phyloP scores from a whole-genome alignment of 2,888 invertebrate genomes.

The Alloplasta piceator region DNA sequence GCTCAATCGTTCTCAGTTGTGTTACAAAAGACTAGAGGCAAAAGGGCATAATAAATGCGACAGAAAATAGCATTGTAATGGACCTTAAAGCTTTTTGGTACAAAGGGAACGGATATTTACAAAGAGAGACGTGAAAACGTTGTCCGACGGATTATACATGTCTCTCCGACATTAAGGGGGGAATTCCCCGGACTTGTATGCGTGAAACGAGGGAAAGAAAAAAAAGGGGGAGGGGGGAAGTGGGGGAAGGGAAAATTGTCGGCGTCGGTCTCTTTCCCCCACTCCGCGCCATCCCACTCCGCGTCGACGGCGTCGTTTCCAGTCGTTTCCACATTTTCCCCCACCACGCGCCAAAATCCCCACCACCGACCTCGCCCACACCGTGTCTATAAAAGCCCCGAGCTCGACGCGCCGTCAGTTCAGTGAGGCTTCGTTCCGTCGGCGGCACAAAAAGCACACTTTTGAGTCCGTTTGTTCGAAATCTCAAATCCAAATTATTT shows the following conservation, averaged over 20 bases:
- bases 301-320: conserved; percentile 22
- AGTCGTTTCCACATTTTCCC: background rate
- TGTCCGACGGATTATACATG: too few relatives aligned
- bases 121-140: too few relatives aligned
- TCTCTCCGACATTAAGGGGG: too few relatives aligned
- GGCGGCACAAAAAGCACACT: conserved; percentile 1
- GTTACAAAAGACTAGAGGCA: background rate
- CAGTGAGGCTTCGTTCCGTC: conserved; percentile 68
- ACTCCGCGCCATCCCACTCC: background rate
- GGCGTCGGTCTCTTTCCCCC: conserved; percentile 51
- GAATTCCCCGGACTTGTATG: too few relatives aligned
- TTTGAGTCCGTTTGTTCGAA: background rate
- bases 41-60: too few relatives aligned
- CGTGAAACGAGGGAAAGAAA: too few relatives aligned
- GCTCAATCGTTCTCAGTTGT: conserved; percentile 6
- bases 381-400: conserved; percentile 72
- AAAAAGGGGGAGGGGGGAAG: background rate
- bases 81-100: too few relatives aligned
- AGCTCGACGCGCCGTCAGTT: conserved; percentile 56
- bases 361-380: conserved; percentile 66
- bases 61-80: too few relatives aligned
- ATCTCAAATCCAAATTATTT: background rate
- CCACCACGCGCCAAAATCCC: conserved; percentile 42
- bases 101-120: too few relatives aligned
- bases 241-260: conserved; percentile 43